A percentile compares a stretch with the other conserved stretches of the same genome.
phyloP scores from a whole-genome alignment of 2,888 invertebrate species.

The Himalopsyche japonica region DNA sequence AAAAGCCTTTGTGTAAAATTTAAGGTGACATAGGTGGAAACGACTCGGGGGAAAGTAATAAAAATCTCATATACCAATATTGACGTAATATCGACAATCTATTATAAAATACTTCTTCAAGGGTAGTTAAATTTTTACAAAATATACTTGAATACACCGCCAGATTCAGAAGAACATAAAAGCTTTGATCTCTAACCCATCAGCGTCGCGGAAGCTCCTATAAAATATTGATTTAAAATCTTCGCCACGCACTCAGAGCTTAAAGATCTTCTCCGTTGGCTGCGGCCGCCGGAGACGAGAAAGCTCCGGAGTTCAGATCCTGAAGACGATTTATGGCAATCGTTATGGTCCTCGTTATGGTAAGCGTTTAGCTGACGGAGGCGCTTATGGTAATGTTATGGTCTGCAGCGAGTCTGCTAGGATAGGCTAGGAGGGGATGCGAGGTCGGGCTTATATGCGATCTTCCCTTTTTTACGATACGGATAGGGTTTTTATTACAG shows the following conservation, averaged over 20 bases:
- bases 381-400: neutral
- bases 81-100: neutral
- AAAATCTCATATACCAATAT: neutral
- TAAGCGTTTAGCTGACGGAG: constrained; percentile 37
- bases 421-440: neutral
- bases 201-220: neutral
- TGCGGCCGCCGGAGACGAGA: neutral
- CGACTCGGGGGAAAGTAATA: neutral
- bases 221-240: neutral
- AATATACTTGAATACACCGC: neutral
- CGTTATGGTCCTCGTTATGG: constrained; percentile 38
- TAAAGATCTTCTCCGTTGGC: neutral
- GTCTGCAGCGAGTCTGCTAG: neutral
- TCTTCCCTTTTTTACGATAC: neutral
- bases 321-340: constrained; percentile 31
- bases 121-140: neutral
- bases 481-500: neutral
- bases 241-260: neutral
- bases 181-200: neutral
- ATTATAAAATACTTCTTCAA: neutral
- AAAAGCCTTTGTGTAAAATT: too few species aligned
- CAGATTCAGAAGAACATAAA: neutral
- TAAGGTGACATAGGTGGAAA: too few species aligned
- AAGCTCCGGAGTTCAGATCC: neutral
- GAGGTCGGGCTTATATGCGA: neutral